These are phyloP conservation scores for Apogon hyalosoma DNA, from an alignment of 2,797 vertebrate genomes.

Conservation along the genomic window DNA sequence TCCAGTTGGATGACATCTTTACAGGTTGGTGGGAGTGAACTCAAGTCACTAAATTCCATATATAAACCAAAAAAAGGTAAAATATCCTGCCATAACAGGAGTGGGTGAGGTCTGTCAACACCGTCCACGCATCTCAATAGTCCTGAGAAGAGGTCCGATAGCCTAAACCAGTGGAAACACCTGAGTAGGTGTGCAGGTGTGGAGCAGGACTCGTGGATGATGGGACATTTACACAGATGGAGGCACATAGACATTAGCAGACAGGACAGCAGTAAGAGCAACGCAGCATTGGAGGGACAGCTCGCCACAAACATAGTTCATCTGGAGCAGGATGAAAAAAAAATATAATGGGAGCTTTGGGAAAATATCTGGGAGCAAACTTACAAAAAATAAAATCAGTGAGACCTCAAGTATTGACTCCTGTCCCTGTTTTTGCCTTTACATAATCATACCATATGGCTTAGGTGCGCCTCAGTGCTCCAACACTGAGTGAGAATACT, in stretches of 20 bases:
- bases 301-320: slow-evolving; percentile 37
- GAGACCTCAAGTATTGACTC: slow-evolving; percentile 43
- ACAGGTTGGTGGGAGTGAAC: slow-evolving; percentile 24
- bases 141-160: slow-evolving; percentile 33
- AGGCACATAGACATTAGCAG: slow-evolving; percentile 68
- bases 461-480: slow-evolving; percentile 66
- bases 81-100: background rate
- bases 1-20: slow-evolving; percentile 39
- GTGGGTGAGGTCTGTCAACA: background rate
- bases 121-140: slow-evolving; percentile 9
- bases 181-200: slow-evolving; percentile 48
- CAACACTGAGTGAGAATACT: slow-evolving; percentile 69
- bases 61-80: too few species aligned
- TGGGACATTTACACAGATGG: slow-evolving; percentile 62
- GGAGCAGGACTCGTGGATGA: slow-evolving; percentile 48
- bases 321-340: slow-evolving; percentile 1
- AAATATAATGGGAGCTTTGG: slow-evolving; percentile 35
- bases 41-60: background rate
- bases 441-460: slow-evolving; percentile 73
- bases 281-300: slow-evolving; percentile 52
- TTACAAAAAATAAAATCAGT: slow-evolving; percentile 25
- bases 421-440: slow-evolving; percentile 52
- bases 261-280: slow-evolving; percentile 55
- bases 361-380: slow-evolving; percentile 38
- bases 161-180: slow-evolving; percentile 19